Evolutionary conservation across 2,113 vertebrate species (phyloP).

Genomic region (Pollimyrus isidori): DNA sequence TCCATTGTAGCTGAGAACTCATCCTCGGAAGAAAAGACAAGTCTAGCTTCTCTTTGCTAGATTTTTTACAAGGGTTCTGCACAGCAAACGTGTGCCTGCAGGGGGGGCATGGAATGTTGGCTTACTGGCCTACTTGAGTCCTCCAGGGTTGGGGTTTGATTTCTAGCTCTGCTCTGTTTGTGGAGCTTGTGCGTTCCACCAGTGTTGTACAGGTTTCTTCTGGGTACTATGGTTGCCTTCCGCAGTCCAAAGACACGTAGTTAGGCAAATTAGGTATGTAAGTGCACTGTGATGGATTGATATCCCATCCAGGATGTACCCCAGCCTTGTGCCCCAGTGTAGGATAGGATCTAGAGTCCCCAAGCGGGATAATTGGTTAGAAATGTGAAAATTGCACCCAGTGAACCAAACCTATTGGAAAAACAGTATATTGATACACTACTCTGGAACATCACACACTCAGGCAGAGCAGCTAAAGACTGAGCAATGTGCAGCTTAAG

Average conservation of each 20-base stretch:
- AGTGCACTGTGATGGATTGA: not conserved
- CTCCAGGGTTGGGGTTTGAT: not conserved
- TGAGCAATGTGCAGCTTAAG: not conserved
- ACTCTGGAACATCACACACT: not conserved
- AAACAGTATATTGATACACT: not conserved
- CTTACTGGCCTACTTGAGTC: not conserved
- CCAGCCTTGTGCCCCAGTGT: not conserved
- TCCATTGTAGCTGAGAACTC: not conserved
- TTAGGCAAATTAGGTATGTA: not conserved
- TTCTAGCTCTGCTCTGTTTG: not conserved
- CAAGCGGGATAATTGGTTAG: not conserved
- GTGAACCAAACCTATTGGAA: not conserved
- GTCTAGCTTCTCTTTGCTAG: not conserved
- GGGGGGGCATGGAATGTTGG: not conserved
- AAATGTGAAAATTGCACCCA: not conserved
- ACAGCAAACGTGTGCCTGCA: not conserved
- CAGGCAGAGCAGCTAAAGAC: not conserved
- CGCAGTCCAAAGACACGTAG: not conserved
- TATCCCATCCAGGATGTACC: not conserved
- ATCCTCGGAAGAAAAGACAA: not conserved
- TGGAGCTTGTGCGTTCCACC: not conserved
- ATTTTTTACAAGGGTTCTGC: not conserved
- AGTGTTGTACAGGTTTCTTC: not conserved
- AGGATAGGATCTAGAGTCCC: not conserved
- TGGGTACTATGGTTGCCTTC: not conserved